phyloP scores from a whole-genome alignment of 2,113 vertebrate genomes.

The Muntiacus muntjak region DNA sequence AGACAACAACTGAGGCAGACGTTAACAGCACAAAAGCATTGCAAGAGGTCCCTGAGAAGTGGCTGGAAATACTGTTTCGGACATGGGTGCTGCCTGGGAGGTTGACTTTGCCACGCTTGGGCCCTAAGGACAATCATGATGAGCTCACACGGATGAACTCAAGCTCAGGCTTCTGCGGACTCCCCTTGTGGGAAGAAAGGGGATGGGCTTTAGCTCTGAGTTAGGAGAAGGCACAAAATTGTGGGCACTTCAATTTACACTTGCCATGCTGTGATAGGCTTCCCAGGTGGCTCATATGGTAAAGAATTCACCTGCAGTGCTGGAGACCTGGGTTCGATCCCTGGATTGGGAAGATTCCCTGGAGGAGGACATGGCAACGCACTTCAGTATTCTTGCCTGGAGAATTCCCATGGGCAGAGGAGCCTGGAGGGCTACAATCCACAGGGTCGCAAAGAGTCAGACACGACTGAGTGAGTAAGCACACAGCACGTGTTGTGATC shows the following conservation, averaged over 20 bases:
- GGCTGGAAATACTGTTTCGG: background rate
- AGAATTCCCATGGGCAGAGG: background rate
- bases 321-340: background rate
- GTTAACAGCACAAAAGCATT: too few species aligned
- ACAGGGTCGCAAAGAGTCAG: background rate
- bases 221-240: background rate
- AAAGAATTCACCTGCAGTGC: background rate
- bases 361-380: background rate
- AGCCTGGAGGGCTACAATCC: background rate
- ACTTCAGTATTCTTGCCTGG: background rate
- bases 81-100: background rate
- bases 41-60: background rate
- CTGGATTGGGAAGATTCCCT: background rate
- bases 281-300: background rate
- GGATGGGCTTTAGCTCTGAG: background rate
- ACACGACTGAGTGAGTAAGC: fast-evolving
- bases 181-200: background rate
- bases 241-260: background rate
- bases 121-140: background rate
- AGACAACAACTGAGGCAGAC: background rate
- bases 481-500: background rate
- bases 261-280: background rate
- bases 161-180: background rate
- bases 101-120: background rate
- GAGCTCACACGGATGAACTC: background rate